A percentile compares a stretch with the other conserved stretches of the same genome.
phyloP scores from a whole-genome alignment of 2,888 invertebrate genomes.

The Aspidiotus destructor region DNA sequence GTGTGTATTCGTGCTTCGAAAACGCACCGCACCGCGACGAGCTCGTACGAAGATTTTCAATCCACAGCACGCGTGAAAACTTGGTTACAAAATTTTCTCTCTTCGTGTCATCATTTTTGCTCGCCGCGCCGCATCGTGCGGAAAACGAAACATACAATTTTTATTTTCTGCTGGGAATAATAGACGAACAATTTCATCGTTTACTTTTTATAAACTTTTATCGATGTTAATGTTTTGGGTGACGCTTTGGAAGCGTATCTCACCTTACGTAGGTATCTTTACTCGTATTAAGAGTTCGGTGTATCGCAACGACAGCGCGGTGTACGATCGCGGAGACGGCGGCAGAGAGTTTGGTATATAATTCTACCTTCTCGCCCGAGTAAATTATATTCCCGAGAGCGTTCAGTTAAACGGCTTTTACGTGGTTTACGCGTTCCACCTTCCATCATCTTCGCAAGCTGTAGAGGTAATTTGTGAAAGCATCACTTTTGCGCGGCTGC shows the following conservation, averaged over 20 bases:
- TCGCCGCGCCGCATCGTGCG: background rate
- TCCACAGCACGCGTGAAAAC: too few relatives aligned
- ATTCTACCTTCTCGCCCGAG: slow-evolving; percentile 18
- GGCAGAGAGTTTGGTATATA: slow-evolving; percentile 17
- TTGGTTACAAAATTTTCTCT: too few relatives aligned
- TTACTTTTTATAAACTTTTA: background rate
- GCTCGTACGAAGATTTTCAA: too few relatives aligned
- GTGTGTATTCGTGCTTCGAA: too few relatives aligned
- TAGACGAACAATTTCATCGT: background rate
- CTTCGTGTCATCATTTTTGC: too few relatives aligned
- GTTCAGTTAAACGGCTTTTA: slow-evolving; percentile 26
- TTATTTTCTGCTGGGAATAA: slow-evolving; percentile 1
- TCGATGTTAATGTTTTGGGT: background rate
- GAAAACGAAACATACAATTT: background rate
- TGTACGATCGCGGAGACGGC: background rate
- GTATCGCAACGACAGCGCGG: background rate
- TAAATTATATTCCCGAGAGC: slow-evolving; percentile 27
- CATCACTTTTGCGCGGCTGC: slow-evolving; percentile 10
- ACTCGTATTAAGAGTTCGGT: too few relatives aligned
- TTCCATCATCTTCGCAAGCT: slow-evolving; percentile 21
- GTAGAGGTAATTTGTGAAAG: slow-evolving; percentile 16
- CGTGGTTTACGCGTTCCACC: slow-evolving; percentile 22
- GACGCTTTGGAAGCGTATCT: too few relatives aligned
- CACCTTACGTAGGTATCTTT: too few relatives aligned
- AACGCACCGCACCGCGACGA: too few relatives aligned